phyloP scores from a whole-genome alignment of 1,140 invertebrate genomes.

The Zaprionus tsacasi region DNA sequence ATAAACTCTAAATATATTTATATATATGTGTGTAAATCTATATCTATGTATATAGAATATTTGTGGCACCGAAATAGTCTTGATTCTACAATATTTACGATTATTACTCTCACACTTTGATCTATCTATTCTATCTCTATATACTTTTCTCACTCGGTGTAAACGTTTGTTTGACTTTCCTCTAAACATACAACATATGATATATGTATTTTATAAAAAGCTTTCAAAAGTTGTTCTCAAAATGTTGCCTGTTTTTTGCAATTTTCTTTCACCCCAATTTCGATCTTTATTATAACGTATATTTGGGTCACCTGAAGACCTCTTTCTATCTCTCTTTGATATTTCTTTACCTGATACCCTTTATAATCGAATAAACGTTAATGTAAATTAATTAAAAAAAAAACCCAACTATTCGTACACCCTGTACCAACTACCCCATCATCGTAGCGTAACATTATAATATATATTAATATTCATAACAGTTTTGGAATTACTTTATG shows the following conservation, averaged over 20 bases:
- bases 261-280: not conserved
- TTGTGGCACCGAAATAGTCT: slow-evolving; percentile 14
- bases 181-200: not conserved
- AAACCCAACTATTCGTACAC: not conserved
- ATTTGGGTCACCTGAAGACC: not conserved
- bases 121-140: slow-evolving; percentile 1
- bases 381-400: not conserved
- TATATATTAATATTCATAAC: not conserved
- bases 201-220: not conserved
- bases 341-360: not conserved
- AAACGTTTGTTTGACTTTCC: not conserved
- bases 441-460: not conserved
- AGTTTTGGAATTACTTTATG: not conserved
- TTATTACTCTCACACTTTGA: slow-evolving; percentile 15
- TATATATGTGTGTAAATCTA: not conserved
- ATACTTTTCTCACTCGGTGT: slow-evolving; percentile 22
- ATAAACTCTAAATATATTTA: not conserved
- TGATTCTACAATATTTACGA: slow-evolving; percentile 15
- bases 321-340: not conserved
- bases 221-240: slow-evolving; percentile 10
- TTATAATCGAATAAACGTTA: not conserved
- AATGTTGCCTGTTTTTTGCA: slow-evolving; percentile 26
- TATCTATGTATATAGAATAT: slow-evolving; percentile 1
- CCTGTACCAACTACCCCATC: not conserved
- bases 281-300: not conserved